Conservation (phyloP, 2,113 vertebrate species). For the Phainopepla nitens region DNA sequence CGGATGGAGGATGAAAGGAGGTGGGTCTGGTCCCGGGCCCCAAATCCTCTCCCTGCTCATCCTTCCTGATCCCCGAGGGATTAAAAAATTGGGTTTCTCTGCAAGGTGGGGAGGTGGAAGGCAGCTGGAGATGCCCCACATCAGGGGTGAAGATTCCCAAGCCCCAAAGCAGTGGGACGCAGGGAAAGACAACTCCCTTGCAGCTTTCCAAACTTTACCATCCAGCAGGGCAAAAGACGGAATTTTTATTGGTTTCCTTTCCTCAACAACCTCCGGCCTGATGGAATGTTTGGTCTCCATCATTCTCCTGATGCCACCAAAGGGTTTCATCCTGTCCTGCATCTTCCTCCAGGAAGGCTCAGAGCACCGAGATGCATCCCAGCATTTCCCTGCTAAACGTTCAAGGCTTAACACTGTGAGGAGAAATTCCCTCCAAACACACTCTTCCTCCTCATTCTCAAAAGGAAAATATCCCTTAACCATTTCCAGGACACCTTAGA, state of each 20-base stretch:
- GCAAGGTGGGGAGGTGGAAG: rapidly evolving
- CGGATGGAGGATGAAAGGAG: neutral
- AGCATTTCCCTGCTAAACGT: neutral
- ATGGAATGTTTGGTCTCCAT: neutral
- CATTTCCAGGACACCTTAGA: rapidly evolving
- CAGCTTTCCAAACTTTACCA: neutral
- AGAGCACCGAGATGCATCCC: rapidly evolving
- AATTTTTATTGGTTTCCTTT: neutral
- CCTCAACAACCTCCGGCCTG: neutral
- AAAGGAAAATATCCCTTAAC: neutral
- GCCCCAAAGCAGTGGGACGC: neutral
- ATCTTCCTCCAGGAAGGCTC: neutral
- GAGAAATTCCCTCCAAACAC: neutral
- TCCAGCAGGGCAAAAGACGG: neutral
- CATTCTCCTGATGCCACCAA: neutral
- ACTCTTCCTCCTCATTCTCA: neutral
- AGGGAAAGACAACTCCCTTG: rapidly evolving
- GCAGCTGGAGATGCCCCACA: neutral
- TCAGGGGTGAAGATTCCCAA: neutral
- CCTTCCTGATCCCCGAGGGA: rapidly evolving
- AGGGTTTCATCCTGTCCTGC: neutral
- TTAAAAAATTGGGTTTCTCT: neutral
- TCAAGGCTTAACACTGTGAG: rapidly evolving
- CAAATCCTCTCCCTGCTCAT: neutral
- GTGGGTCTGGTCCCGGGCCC: too few species aligned